phyloP scores from a whole-genome alignment of 2,797 vertebrate species.

The Xyrichtys novacula region DNA sequence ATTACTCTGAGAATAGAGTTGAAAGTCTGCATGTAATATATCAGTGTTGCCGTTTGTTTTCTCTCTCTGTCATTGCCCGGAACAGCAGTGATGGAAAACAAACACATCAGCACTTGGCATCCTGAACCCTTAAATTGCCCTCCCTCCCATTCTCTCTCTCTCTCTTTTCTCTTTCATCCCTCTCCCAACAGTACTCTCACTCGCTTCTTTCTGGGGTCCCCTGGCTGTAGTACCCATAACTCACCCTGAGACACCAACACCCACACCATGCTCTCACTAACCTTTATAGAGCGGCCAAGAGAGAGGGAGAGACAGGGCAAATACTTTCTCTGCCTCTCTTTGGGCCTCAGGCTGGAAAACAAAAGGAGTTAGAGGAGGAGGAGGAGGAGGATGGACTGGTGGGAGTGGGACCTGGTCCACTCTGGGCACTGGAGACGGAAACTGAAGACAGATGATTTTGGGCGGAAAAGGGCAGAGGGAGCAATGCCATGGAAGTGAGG shows the following conservation, averaged over 20 bases:
- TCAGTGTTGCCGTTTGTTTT: conserved; percentile 82
- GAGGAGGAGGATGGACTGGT: conserved; percentile 55
- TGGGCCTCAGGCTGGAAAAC: conserved; percentile 74
- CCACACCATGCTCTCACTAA: conserved; percentile 84
- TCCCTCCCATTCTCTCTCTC: conserved; percentile 68
- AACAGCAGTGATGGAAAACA: conserved; percentile 87
- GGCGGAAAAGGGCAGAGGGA: conserved; percentile 32
- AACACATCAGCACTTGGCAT: conserved; percentile 89
- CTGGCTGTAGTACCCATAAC: conserved; percentile 86
- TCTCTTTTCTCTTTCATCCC: conserved; percentile 81
- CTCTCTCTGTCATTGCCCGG: conserved; percentile 83
- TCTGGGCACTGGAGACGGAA: conserved; percentile 62
- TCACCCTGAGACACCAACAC: conserved; percentile 85
- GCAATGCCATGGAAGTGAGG: conserved; percentile 54
- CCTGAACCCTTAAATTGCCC: conserved; percentile 84
- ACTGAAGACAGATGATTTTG: conserved; percentile 57
- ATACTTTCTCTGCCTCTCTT: conserved; percentile 73
- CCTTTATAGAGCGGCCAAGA: conserved; percentile 83
- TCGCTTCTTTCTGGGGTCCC: conserved; percentile 84
- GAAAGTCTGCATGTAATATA: conserved; percentile 82
- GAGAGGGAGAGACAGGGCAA: conserved; percentile 75
- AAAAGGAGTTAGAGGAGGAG: conserved; percentile 43
- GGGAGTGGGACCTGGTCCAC: conserved; percentile 49
- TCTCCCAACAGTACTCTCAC: conserved; percentile 82
- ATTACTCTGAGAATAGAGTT: conserved; percentile 76